Evolutionary conservation across 2,113 vertebrate genomes (phyloP), one percentile per base, ranked within the genome.

Genomic region (Alligator sinensis): DNA sequence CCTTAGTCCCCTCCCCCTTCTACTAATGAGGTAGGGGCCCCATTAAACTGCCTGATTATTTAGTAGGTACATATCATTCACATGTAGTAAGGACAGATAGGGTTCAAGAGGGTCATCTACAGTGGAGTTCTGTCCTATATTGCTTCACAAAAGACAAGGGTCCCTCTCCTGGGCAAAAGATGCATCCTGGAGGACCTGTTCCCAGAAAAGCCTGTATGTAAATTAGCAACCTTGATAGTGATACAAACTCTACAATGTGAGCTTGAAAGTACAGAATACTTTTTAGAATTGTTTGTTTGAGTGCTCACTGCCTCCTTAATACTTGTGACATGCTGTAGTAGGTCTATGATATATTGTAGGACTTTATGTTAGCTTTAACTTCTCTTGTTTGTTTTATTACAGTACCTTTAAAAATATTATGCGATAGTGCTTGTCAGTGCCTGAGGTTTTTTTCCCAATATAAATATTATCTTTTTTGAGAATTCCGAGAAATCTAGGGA

Each of bases 331-430:
- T 21, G 16, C 22, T 38, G 17, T 77, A 28, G 5, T 77, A 55
- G 0, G 0, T 87, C 59, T 87, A 22, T 93, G 89, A 92, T 88
- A 64, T 74, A 63, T 47, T 74, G 17, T 84, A 79, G 90, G 74
- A 88, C 77, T 38, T 61, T 96, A 84, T 83, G 34, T 94, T 95
- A 96, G 81, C 18, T 88, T 95, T 88, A 64, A 62, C 24, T 96
- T n/a, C 11, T 96, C 74, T 77, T 84, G 59, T 97, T 93, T 96
- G 62, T 92, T 96, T 95, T 88, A 94, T 95, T 89, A 70, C 63
- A 61, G 4, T 77, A 79, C 72, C 68, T 90, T 94, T 61, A 82
- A 94, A 63, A 84, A 95, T 90, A 91, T 86, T 70, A 79, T 14
- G 21, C 62, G 76, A 68, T 60, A 8, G 1, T 0, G 2, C 91